Evolutionary conservation across 2,888 invertebrate genomes (phyloP).

Genomic region (Parnassius mnemosyne): DNA sequence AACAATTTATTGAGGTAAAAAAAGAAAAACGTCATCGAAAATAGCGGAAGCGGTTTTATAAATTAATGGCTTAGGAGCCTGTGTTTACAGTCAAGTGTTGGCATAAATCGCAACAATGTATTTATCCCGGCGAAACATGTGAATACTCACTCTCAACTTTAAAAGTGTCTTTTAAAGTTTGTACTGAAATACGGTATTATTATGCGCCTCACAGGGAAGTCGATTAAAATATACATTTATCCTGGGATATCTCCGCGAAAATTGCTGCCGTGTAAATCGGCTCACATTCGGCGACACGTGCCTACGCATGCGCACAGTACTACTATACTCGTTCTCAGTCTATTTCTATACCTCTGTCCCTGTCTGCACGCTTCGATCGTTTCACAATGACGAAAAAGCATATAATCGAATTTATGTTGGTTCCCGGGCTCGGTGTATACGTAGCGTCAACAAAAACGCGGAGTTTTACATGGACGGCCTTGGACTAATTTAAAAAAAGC

Average conservation of each 20-base stretch:
- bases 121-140: no score
- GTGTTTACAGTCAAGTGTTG: no score
- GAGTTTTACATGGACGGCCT: slow-evolving; percentile 43
- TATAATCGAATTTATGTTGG: slow-evolving; percentile 77
- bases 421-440: slow-evolving; percentile 39
- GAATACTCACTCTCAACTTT: not conserved
- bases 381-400: slow-evolving; percentile 74
- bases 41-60: no score
- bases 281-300: slow-evolving; percentile 59
- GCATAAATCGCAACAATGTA: no score
- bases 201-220: no score
- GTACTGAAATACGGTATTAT: no score
- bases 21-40: no score
- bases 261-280: slow-evolving; percentile 38
- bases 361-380: slow-evolving; percentile 70
- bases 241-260: slow-evolving; percentile 40
- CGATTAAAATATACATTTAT: slow-evolving; percentile 29
- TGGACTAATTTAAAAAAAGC: slow-evolving; percentile 42
- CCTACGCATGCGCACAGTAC: slow-evolving; percentile 61
- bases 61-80: no score
- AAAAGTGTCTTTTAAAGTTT: not conserved
- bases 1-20: no score
- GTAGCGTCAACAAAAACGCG: slow-evolving; percentile 51
- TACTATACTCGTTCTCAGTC: slow-evolving; percentile 39
- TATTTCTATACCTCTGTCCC: slow-evolving; percentile 45